Base-by-base conservation (phyloP, 2,113 vertebrate genomes). In the Scolopax mira region DNA sequence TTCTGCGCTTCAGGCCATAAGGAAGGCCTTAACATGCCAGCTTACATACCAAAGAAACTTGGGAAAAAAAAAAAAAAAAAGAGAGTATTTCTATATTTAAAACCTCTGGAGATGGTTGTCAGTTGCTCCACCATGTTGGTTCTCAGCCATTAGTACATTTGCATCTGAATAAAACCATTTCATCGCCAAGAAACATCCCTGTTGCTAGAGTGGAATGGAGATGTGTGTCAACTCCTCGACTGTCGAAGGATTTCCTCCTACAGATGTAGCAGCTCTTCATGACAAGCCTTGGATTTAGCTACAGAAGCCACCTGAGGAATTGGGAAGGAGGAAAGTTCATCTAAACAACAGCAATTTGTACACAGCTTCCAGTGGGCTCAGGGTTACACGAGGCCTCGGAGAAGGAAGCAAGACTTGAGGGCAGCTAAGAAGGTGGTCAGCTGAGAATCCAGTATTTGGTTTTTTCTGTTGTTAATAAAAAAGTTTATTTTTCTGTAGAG, bases 321-420 rank as follows among this genome's bases (percentile, higher is more conserved):
- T 23, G 25, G n/a, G 54, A 41, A 42, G 48, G 33, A 67, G 8
- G 17, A 25, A 83, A 19, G 14, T 28, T 31, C 75, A 67, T 30
- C 41, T 19, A 22, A 49, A 42, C 46, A 23, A 18, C 0, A 2
- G 28, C 37, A 60, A 51, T 6, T 14, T n/a, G n/a, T 25, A 25
- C 31, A 10, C 23, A 28, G 49, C 57, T 71, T 58, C 42, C 33
- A 44, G 42, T 2, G 11, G 9, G 48, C 48, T 35, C 2, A 1
- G 35, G 19, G n/a, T 55, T 19, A 25, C 35, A 37, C 2, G 0
- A 39, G 16, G 48, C 48, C 49, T 55, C 1, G 0, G 30, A 67
- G 39, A 18, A 65, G 27, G 12, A 35, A 0, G 5, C 10, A 35
- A 33, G 77, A 21, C 44, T 25, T 25, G 24, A 7, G 2, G 4